phyloP scores from a whole-genome alignment of 2,113 vertebrate species.

The Nymphicus hollandicus region DNA sequence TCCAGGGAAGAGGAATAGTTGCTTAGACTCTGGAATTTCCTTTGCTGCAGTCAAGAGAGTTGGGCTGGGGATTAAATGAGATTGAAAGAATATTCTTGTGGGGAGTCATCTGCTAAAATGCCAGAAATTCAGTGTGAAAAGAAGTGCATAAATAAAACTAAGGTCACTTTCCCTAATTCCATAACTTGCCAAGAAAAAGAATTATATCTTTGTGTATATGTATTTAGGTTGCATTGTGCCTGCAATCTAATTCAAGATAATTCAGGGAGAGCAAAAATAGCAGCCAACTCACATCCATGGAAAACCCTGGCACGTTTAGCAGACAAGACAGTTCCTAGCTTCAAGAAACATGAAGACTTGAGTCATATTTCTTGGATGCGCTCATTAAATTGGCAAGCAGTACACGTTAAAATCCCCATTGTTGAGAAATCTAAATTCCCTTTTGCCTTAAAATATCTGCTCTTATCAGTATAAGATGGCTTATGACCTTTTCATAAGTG shows the following conservation, averaged over 20 bases:
- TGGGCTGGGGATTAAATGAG: neutral
- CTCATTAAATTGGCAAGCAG: slow-evolving; percentile 21
- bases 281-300: slow-evolving; percentile 30
- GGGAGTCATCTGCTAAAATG: neutral
- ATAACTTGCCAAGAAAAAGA: neutral
- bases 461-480: neutral
- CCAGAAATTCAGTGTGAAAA: neutral
- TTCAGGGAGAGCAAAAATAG: neutral
- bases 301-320: neutral
- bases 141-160: neutral
- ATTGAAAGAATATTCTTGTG: neutral
- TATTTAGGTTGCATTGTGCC: neutral
- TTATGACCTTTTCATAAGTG: neutral
- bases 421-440: slow-evolving; percentile 27
- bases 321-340: slow-evolving; percentile 37
- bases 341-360: slow-evolving; percentile 18
- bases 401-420: neutral
- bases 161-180: neutral
- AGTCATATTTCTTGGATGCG: slow-evolving; percentile 28
- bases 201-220: neutral
- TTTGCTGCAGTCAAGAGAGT: neutral
- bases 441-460: slow-evolving; percentile 7
- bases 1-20: neutral
- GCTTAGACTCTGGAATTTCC: slow-evolving; percentile 39
- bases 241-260: neutral